A percentile compares a stretch with the other conserved stretches of the same genome.
Conservation (phyloP, 2,113 vertebrate species). For the Cygnus buccinator region DNA sequence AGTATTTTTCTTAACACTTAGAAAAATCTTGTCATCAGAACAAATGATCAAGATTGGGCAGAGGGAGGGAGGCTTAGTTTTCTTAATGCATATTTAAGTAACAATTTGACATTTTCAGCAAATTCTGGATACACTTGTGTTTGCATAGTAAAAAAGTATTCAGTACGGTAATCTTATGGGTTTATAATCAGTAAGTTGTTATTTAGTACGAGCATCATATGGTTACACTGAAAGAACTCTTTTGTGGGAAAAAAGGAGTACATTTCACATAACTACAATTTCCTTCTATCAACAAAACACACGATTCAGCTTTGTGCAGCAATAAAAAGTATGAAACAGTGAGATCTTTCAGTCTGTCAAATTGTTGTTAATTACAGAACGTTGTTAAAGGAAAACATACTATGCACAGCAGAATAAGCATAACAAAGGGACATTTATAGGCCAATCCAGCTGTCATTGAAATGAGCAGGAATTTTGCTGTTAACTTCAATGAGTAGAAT, state of each 20-base stretch:
- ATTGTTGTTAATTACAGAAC: constrained; percentile 62
- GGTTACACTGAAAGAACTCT: constrained; percentile 31
- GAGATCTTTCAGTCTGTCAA: constrained; percentile 57
- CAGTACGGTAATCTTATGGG: constrained; percentile 6
- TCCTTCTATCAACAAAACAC: constrained; percentile 31
- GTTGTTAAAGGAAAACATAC: constrained; percentile 56
- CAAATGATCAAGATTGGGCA: background rate
- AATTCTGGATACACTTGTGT: background rate
- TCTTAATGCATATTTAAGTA: background rate
- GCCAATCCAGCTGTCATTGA: constrained; percentile 42
- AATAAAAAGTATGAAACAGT: constrained; percentile 46
- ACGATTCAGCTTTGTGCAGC: constrained; percentile 45
- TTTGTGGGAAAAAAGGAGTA: constrained; percentile 25
- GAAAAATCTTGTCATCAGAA: background rate
- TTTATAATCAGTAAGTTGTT: constrained; percentile 44
- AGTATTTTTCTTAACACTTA: background rate
- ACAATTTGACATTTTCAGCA: constrained; percentile 41
- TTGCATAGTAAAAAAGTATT: background rate
- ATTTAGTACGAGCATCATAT: constrained; percentile 31
- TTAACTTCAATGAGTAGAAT: constrained; percentile 31
- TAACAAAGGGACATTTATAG: constrained; percentile 61
- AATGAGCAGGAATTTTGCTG: constrained; percentile 34
- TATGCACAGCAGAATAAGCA: constrained; percentile 36
- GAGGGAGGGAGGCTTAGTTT: background rate
- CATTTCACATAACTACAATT: constrained; percentile 47